Base-by-base conservation (phyloP, 2,888 invertebrate species). In the Apamea monoglypha region DNA sequence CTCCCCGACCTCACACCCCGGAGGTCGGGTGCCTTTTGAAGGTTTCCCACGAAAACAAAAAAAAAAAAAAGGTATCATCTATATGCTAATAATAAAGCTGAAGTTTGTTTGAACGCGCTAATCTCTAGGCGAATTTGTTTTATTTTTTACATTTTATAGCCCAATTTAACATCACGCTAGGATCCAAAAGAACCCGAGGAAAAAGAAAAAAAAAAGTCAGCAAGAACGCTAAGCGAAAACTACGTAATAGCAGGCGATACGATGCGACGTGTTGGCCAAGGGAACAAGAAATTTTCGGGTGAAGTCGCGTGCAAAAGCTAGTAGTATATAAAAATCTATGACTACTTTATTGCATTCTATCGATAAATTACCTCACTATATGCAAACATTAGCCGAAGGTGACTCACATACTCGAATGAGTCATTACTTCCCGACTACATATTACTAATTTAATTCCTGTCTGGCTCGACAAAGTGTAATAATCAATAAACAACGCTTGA, bases 381-480 rank as follows among this genome's bases (percentile, higher is more conserved):
- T 73, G 32, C 82, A 67, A 81, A 61, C 32, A 63, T 70, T 66
- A 36, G 16, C 66, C 14, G 32, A 44, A 66, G 32, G n/a, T 69
- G 78, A 81, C 32, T 83, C 64, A 64, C 29, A 25, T 18, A 76
- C 18, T 59, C 8, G 14, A 61, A 77, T 59, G 59, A 59, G 10
- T 78, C 70, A 73, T 59, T n/a, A 69, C 40, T 81, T 82, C 76
- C 78, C 16, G 1, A 53, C 14, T 74, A 66, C 16, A 47, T 56
- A 68, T 68, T 68, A 63, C 29, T 61, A n/a, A 56, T 82, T 47
- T 21, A 59, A 71, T 81, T 84, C 79, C 59, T n/a, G 69, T 29
- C 50, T 78, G 44, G 59, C 50, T 66, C 69, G 59, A 44, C 47
- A 36, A 56, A 53, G 10, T 63, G 12, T 29, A 67, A 36, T 74